Conservation (phyloP, 1,140 invertebrate genomes). For the Harpegnathos saltator region DNA sequence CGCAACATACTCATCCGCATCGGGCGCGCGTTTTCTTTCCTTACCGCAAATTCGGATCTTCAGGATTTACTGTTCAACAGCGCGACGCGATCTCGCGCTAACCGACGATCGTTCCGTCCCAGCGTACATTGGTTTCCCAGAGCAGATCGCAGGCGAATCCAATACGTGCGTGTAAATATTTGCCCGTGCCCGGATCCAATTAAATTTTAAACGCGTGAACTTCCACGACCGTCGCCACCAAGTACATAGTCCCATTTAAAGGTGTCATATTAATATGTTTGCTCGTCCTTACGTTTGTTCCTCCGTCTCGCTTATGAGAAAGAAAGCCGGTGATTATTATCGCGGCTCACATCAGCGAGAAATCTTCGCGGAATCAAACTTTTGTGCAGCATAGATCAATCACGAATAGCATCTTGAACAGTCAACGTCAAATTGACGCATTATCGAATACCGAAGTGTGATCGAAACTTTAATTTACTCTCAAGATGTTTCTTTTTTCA, state of each 20-base stretch:
- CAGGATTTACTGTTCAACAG: slow-evolving; percentile 30
- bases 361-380: neutral
- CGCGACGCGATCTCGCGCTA: slow-evolving; percentile 7
- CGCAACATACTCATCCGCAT: slow-evolving; percentile 20
- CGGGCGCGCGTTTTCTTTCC: neutral
- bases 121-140: neutral
- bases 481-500: neutral
- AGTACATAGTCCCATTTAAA: neutral
- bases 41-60: neutral
- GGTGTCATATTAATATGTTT: neutral
- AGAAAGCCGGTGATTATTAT: neutral
- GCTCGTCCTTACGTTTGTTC: neutral
- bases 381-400: neutral
- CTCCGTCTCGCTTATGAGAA: neutral
- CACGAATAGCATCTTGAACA: neutral
- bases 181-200: slow-evolving; percentile 14
- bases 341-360: neutral
- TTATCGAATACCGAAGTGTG: neutral
- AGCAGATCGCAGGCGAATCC: neutral
- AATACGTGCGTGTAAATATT: slow-evolving; percentile 42
- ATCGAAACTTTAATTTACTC: slow-evolving; percentile 1
- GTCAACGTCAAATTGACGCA: neutral
- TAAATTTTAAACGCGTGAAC: slow-evolving; percentile 36
- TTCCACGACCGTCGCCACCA: neutral
- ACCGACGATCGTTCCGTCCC: neutral